phyloP scores from a whole-genome alignment of 2,888 invertebrate species.

The Drosophila bunnanda region DNA sequence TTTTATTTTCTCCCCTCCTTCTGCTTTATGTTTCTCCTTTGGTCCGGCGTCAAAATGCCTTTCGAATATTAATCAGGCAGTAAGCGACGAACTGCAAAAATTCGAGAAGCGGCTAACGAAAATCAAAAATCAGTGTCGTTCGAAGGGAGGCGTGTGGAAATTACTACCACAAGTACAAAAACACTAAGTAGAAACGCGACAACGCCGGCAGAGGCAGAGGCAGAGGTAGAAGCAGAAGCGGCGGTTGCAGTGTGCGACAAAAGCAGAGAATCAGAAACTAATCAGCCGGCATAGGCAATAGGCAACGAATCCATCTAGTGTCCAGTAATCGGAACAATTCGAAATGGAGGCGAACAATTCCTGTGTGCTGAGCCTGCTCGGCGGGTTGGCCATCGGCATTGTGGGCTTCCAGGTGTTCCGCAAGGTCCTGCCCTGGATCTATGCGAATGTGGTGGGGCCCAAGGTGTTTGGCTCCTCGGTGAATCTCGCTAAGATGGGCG shows the following conservation, averaged over 20 bases:
- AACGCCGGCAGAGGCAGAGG: conserved; percentile 21
- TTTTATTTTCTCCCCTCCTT: conserved; percentile 28
- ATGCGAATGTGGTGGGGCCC: conserved; percentile 86
- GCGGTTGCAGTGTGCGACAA: conserved; percentile 30
- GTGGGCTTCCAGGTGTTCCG: conserved; percentile 83
- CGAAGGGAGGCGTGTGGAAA: conserved; percentile 34
- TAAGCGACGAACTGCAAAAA: conserved; percentile 17
- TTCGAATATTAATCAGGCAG: conserved; percentile 61
- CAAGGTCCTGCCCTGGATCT: conserved; percentile 83
- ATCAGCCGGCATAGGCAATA: conserved; percentile 41
- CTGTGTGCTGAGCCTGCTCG: conserved; percentile 60
- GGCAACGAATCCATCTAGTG: conserved; percentile 11
- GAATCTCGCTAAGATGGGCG: conserved; percentile 89
- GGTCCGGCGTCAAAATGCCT: conserved; percentile 41
- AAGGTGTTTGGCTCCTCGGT: conserved; percentile 86
- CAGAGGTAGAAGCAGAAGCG: conserved; percentile 21
- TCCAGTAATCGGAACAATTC: background rate
- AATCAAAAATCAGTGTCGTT: conserved; percentile 37
- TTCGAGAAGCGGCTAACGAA: conserved; percentile 24
- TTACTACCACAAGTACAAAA: conserved; percentile 19
- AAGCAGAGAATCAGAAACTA: conserved; percentile 43
- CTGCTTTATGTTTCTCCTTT: conserved; percentile 32
- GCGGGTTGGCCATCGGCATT: conserved; percentile 76
- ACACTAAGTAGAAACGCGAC: conserved; percentile 8
- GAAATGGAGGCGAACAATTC: conserved; percentile 49